Evolutionary conservation across 1,140 invertebrate genomes (phyloP).

Genomic region (Drosophila setifemur): DNA sequence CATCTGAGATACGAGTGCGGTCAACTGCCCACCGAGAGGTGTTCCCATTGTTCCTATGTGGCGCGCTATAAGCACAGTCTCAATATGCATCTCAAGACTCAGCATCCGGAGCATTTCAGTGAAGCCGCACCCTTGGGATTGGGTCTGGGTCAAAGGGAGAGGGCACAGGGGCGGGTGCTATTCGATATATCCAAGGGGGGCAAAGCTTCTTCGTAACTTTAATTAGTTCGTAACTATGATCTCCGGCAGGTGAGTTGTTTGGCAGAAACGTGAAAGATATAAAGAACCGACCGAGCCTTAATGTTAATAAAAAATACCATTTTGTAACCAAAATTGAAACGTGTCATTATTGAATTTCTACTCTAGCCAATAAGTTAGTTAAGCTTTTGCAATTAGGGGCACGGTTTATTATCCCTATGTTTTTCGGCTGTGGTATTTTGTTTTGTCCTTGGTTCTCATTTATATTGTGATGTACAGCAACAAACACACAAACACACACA

Average conservation of each 20-base stretch:
- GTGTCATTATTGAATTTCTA: conserved; percentile 74
- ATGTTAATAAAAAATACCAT: conserved; percentile 69
- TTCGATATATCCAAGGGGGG: conserved; percentile 8
- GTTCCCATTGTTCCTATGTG: conserved; percentile 84
- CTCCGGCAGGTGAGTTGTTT: conserved; percentile 54
- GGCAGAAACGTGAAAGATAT: neutral
- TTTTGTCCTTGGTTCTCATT: conserved; percentile 56
- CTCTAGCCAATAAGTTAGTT: conserved; percentile 57
- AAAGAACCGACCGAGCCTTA: conserved; percentile 2
- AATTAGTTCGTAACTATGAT: conserved; percentile 4
- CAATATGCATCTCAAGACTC: conserved; percentile 82
- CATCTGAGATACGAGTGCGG: conserved; percentile 85
- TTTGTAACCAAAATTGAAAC: conserved; percentile 74
- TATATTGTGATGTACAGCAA: conserved; percentile 25
- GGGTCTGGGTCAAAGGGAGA: neutral
- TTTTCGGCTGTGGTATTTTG: conserved; percentile 68
- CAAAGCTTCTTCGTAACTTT: conserved; percentile 13
- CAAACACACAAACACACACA: conserved; percentile 37
- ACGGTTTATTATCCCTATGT: conserved; percentile 31
- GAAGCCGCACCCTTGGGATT: neutral
- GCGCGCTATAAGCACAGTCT: conserved; percentile 85
- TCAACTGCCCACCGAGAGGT: conserved; percentile 84
- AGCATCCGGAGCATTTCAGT: conserved; percentile 63
- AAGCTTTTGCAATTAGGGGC: conserved; percentile 36
- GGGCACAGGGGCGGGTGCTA: neutral